Conservation (phyloP, 2,113 vertebrate genomes). For the Microtus montanus region DNA sequence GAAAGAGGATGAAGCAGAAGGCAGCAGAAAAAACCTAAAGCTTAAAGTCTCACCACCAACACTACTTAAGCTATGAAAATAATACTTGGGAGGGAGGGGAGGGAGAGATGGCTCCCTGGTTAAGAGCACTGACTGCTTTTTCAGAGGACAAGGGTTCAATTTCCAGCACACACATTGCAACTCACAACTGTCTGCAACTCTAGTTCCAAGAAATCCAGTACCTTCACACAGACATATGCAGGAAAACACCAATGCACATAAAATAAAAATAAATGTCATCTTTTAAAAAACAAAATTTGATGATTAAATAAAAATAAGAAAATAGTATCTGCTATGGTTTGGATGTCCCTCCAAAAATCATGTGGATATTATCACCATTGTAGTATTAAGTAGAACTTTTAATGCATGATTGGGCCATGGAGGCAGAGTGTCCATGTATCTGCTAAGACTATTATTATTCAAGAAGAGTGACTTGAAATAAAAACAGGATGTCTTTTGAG, state of each 20-base stretch:
- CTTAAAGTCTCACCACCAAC: background rate
- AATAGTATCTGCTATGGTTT: background rate
- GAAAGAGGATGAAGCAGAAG: no score
- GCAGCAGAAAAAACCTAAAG: background rate
- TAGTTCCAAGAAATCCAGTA: background rate
- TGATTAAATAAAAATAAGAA: background rate
- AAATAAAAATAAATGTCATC: background rate
- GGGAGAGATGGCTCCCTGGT: background rate
- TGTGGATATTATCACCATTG: accelerated
- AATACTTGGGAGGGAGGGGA: background rate
- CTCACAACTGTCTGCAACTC: background rate
- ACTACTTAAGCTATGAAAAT: background rate
- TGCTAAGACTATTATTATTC: accelerated
- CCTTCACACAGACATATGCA: background rate
- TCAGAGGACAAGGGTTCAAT: background rate
- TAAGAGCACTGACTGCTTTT: background rate
- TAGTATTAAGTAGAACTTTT: background rate
- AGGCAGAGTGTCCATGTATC: accelerated
- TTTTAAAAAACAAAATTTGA: background rate
- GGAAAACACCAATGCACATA: background rate
- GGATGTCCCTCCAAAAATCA: background rate
- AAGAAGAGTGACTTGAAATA: background rate
- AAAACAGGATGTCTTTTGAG: background rate
- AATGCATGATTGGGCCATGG: accelerated
- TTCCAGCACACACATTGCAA: background rate